A percentile compares a stretch with the other conserved stretches of the same genome.
These are phyloP conservation scores for Pterocles gutturalis DNA, from an alignment of 2,113 vertebrate species.

Conservation along the genomic window DNA sequence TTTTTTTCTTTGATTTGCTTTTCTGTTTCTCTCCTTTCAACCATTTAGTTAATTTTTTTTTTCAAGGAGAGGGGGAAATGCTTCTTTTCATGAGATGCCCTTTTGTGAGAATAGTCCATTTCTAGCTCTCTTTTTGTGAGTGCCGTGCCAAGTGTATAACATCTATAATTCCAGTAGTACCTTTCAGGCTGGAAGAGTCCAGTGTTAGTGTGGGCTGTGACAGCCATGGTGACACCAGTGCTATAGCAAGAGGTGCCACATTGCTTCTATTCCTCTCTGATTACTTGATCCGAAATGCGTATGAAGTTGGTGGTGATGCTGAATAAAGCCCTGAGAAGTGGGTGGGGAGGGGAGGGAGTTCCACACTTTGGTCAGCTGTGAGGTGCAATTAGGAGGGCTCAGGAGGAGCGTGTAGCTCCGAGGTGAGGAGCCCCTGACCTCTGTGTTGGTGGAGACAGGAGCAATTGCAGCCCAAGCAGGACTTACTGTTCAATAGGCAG, in stretches of 20 bases:
- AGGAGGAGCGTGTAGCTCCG: background rate
- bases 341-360: background rate
- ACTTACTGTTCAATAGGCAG: background rate
- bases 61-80: background rate
- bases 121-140: background rate
- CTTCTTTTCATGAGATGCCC: background rate
- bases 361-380: rapidly evolving
- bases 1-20: background rate
- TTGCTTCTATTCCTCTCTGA: background rate
- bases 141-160: background rate
- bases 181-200: background rate
- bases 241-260: background rate
- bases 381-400: background rate
- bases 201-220: background rate
- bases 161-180: background rate
- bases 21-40: background rate
- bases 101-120: background rate
- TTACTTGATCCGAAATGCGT: background rate
- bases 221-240: background rate
- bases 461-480: background rate
- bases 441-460: background rate
- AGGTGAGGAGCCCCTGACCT: background rate
- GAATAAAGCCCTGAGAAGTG: background rate
- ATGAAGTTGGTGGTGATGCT: background rate
- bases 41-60: background rate